These are phyloP conservation scores for Poeciliopsis paucimaculata DNA, from an alignment of 2,797 vertebrate genomes.

Conservation along the genomic window DNA sequence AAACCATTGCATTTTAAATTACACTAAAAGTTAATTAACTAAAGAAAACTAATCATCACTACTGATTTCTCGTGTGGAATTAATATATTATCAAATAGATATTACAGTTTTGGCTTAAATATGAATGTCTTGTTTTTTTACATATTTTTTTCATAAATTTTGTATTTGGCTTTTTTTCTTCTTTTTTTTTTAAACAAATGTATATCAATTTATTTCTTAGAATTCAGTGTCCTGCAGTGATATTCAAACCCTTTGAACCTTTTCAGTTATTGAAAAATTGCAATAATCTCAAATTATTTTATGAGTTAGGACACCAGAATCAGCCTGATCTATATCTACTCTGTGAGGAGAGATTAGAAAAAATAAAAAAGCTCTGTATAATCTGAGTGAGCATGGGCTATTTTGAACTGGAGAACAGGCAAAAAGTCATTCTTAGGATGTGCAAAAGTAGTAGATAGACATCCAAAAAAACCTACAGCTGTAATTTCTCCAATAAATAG, in stretches of 20 bases:
- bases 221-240: neutral
- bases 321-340: neutral
- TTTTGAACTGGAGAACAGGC: neutral
- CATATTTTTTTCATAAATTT: neutral
- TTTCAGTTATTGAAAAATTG: no score
- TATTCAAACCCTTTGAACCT: neutral
- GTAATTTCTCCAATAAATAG: neutral
- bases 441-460: neutral
- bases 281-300: neutral
- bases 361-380: neutral
- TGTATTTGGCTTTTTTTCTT: neutral
- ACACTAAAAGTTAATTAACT: constrained; percentile 11
- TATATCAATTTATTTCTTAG: neutral
- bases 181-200: neutral
- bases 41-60: constrained; percentile 14
- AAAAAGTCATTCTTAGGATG: neutral
- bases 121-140: neutral
- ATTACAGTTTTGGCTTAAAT: constrained; percentile 13
- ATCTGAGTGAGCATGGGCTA: neutral
- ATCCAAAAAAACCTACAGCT: neutral
- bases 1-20: constrained; percentile 10
- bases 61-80: constrained; percentile 25
- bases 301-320: neutral
- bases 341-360: neutral
- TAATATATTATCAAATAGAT: constrained; percentile 32